A percentile compares a stretch with the other conserved stretches of the same genome.
phyloP scores from a whole-genome alignment of 2,888 invertebrate genomes.

The Sisyra nigra region DNA sequence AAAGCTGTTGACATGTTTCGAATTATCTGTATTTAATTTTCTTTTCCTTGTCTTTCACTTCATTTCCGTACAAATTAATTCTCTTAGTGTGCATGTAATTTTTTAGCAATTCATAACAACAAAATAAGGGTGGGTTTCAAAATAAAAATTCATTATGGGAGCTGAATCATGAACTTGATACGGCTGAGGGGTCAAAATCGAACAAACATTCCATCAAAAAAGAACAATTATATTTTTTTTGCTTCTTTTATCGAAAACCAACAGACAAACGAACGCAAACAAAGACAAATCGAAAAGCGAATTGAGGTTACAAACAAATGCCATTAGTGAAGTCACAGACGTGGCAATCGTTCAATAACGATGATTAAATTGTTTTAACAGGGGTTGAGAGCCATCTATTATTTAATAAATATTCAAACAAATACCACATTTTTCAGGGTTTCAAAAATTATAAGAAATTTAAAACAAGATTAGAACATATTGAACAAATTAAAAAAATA shows the following conservation, averaged over 20 bases:
- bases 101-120: too few species aligned
- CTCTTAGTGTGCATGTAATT: too few species aligned
- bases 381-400: neutral
- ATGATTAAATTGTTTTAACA: constrained; percentile 26
- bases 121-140: too few species aligned
- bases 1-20: neutral
- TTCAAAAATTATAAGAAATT: neutral
- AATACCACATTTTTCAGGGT: neutral
- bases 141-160: too few species aligned
- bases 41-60: neutral
- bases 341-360: constrained; percentile 22
- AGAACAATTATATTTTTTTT: too few species aligned
- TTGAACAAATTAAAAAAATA: too few species aligned
- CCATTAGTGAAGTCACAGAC: neutral
- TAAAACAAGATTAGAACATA: neutral
- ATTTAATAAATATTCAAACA: neutral
- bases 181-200: too few species aligned
- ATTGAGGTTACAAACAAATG: constrained; percentile 12
- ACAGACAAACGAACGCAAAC: neutral
- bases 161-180: too few species aligned
- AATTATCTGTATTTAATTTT: neutral
- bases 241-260: too few species aligned
- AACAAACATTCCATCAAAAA: too few species aligned
- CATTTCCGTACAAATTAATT: too few species aligned
- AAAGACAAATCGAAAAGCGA: constrained; percentile 25